Conservation (phyloP, 2,113 vertebrate genomes). For the Bujurquina vittata region DNA sequence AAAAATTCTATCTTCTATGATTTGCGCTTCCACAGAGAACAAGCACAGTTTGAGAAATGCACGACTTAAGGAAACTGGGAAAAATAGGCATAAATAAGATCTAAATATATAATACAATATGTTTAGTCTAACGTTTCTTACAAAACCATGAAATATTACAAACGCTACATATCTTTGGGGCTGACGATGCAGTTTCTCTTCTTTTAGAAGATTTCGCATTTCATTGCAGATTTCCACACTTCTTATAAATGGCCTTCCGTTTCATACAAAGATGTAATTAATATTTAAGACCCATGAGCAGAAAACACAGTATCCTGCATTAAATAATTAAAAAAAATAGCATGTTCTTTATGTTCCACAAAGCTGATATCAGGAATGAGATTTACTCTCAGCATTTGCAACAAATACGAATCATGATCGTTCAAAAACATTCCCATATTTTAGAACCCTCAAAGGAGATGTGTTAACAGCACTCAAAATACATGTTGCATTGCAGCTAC, state of each 20-base stretch:
- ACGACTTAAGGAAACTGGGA: neutral
- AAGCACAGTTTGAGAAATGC: neutral
- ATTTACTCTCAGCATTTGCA: neutral
- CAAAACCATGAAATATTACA: neutral
- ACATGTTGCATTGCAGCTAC: neutral
- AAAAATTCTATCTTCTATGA: neutral
- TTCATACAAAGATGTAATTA: neutral
- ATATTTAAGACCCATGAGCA: neutral
- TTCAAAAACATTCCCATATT: neutral
- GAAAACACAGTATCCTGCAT: neutral
- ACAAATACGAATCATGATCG: neutral
- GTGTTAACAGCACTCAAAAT: neutral
- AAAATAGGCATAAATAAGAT: neutral
- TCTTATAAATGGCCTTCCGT: too few species aligned
- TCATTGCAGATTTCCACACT: too few species aligned
- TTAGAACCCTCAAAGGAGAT: neutral
- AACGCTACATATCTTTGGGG: neutral
- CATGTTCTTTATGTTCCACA: neutral
- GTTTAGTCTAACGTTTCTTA: neutral
- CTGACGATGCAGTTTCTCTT: neutral
- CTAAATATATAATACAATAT: neutral
- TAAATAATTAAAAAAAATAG: neutral
- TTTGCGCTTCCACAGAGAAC: neutral
- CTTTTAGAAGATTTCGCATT: neutral
- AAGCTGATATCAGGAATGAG: neutral